phyloP scores from a whole-genome alignment of 2,888 invertebrate species.

The Loripinus fragilis region DNA sequence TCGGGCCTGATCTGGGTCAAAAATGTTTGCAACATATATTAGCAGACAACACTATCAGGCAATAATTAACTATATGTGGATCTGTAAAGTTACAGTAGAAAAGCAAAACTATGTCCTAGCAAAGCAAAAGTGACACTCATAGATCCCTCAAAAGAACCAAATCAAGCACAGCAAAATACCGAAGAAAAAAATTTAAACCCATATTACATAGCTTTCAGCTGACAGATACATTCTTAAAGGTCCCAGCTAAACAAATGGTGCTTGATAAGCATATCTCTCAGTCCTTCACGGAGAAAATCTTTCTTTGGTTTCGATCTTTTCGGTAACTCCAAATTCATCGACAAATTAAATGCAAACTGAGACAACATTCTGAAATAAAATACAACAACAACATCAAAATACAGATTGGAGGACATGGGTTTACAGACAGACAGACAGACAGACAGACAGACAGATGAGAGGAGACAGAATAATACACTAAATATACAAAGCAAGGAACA shows the following conservation, averaged over 20 bases:
- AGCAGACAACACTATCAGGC: too few species aligned
- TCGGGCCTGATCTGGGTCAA: too few species aligned
- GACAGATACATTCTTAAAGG: slow-evolving; percentile 84
- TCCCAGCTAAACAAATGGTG: slow-evolving; percentile 99
- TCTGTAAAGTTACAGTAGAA: too few species aligned
- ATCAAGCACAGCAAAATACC: slow-evolving; percentile 8
- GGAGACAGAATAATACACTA: too few species aligned
- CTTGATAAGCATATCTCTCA: slow-evolving; percentile 99
- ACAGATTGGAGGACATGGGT: background rate
- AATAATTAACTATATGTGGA: too few species aligned
- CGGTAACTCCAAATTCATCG: slow-evolving; percentile 98
- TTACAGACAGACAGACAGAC: too few species aligned
- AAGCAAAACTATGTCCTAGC: too few species aligned
- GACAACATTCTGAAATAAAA: slow-evolving; percentile 89
- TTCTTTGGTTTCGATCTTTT: slow-evolving; percentile 68
- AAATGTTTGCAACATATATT: too few species aligned
- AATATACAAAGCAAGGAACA: too few species aligned
- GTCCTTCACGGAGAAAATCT: slow-evolving; percentile 85
- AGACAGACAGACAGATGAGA: too few species aligned
- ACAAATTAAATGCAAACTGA: slow-evolving; percentile 98
- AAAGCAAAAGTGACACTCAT: background rate
- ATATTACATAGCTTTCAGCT: background rate
- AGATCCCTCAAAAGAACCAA: background rate
- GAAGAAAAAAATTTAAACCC: background rate
- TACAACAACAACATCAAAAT: slow-evolving; percentile 3